Evolutionary conservation across 2,888 invertebrate genomes (phyloP).

Genomic region (Loripinus fragilis): DNA sequence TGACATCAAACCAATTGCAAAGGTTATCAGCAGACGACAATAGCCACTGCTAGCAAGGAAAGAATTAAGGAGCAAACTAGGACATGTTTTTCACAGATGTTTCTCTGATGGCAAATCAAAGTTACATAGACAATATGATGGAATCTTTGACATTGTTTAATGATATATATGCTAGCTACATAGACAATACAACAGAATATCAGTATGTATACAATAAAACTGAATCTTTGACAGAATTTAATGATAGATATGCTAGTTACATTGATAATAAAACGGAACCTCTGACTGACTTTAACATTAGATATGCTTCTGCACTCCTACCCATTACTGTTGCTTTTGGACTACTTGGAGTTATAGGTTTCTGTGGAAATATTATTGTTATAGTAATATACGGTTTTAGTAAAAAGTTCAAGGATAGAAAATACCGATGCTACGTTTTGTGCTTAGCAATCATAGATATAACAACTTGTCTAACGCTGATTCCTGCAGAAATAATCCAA

Average conservation of each 20-base stretch:
- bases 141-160: too few species aligned
- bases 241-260: not conserved
- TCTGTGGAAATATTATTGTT: slow-evolving; percentile 51
- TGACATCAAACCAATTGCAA: too few species aligned
- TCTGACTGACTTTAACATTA: slow-evolving; percentile 30
- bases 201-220: slow-evolving; percentile 7
- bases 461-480: slow-evolving; percentile 48
- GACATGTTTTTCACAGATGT: too few species aligned
- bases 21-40: too few species aligned
- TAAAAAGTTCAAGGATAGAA: slow-evolving; percentile 49
- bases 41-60: too few species aligned
- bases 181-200: too few species aligned
- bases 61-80: too few species aligned
- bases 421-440: slow-evolving; percentile 48
- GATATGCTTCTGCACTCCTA: slow-evolving; percentile 47
- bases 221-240: slow-evolving; percentile 2
- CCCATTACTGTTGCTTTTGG: slow-evolving; percentile 49
- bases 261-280: slow-evolving; percentile 4
- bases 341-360: slow-evolving; percentile 40
- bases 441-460: slow-evolving; percentile 50
- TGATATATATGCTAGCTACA: too few species aligned
- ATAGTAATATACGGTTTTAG: slow-evolving; percentile 48
- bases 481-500: slow-evolving; percentile 55
- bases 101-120: too few species aligned
- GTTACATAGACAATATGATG: too few species aligned